Percentiles rank a stretch among this genome's conserved stretches.
Evolutionary conservation across 2,888 invertebrate species (phyloP).

Genomic region (Andrena marginata): DNA sequence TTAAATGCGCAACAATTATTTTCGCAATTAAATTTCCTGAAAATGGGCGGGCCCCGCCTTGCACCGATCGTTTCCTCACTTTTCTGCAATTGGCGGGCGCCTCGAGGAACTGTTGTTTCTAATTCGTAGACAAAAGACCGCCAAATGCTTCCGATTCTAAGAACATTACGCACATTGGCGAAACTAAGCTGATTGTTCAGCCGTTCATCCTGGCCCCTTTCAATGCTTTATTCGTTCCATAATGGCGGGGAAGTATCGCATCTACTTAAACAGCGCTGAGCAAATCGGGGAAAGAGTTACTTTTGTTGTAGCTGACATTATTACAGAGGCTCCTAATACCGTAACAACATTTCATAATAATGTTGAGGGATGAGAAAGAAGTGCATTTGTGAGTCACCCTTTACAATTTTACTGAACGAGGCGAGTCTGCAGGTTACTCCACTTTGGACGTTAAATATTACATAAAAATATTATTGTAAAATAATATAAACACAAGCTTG

Average conservation of each 20-base stretch:
- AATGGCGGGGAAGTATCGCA: neutral
- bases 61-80: slow-evolving; percentile 27
- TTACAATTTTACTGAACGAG: too few species aligned
- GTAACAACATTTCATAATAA: too few species aligned
- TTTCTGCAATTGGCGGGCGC: slow-evolving; percentile 23
- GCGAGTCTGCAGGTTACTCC: too few species aligned
- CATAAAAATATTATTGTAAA: too few species aligned
- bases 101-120: slow-evolving; percentile 6
- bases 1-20: slow-evolving; percentile 52
- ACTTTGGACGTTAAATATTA: too few species aligned
- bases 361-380: too few species aligned
- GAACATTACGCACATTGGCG: neutral
- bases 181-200: slow-evolving; percentile 15
- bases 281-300: neutral
- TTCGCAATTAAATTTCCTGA: slow-evolving; percentile 33
- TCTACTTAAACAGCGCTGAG: slow-evolving; percentile 1
- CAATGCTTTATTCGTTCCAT: slow-evolving; percentile 24
- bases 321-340: too few species aligned
- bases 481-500: too few species aligned
- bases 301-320: too few species aligned
- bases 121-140: slow-evolving; percentile 7
- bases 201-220: slow-evolving; percentile 1
- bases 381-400: too few species aligned
- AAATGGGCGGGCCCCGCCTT: slow-evolving; percentile 12
- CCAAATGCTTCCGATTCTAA: slow-evolving; percentile 12